Base-by-base conservation (phyloP, 2,888 invertebrate genomes). In the Hydraecia micacea region DNA sequence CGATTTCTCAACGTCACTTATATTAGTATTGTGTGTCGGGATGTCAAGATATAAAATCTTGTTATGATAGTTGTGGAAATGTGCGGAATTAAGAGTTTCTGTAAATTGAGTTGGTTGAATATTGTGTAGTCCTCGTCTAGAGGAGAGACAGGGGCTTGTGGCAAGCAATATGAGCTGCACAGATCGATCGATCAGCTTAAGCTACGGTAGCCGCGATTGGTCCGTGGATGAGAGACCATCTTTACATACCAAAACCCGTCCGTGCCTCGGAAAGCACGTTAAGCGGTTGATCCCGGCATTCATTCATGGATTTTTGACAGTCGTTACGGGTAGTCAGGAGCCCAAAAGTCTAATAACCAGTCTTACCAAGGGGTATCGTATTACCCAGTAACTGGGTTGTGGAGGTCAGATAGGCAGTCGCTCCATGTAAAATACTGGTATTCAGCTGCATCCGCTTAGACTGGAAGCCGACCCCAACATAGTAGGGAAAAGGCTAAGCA, bases 1-100 rank as follows among this genome's bases (percentile, higher is more conserved):
- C 83, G 87, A 87, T 86, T 84, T 81, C 69, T 72, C 76, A 79
- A 80, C 72, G 78, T 83, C 83, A 76, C 74, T 80, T 73, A 84
- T 81, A 81, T 83, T 78, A 81, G 81, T 85, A 83, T 86, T 79
- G 79, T 79, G 67, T 60, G 83, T 69, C n/a, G 60, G 58, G 42
- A 74, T 71, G 39, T 86, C 60, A 63, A 60, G 81, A 78, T 63
- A 86, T 74, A 73, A 77, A 88, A 80, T 66, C 76, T 49, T 81
- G 60, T 86, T 80, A 81, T 81, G 75, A 86, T 69, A 71, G 73
- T 42, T 67, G 32, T 67, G 55, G 62, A 81, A 70, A 81, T 85
- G 46, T n/a, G 42, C 18, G 62, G 58, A 13, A 68, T 55, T 67
- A 67, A n/a, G n/a, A 67, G 28, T 52, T 68, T 6, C 11, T 85